Conservation (phyloP, 2,797 vertebrate species). For the Dallia pectoralis region DNA sequence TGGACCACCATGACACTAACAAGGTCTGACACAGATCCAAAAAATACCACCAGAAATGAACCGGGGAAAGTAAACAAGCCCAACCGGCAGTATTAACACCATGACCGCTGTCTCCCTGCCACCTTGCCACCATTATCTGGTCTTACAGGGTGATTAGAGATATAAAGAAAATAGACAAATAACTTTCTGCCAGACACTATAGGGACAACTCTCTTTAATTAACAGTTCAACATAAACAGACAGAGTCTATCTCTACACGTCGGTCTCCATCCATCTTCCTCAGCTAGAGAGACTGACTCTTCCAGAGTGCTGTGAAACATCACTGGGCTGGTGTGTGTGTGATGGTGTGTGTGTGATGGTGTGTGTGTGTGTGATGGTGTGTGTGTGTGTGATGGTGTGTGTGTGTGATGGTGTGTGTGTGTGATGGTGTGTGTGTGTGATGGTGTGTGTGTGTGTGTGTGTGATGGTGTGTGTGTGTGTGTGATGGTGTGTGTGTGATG, state of each 20-base stretch:
- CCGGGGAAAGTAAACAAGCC: conserved; percentile 61
- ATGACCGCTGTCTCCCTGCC: conserved; percentile 51
- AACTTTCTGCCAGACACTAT: conserved; percentile 48
- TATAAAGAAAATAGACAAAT: conserved; percentile 38
- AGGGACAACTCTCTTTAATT: conserved; percentile 63
- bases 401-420: conserved; percentile 37
- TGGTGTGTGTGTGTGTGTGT: too few relatives aligned
- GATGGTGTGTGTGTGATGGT: conserved; percentile 37
- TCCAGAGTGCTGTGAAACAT: conserved; percentile 33
- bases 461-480: too few relatives aligned
- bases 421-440: conserved; percentile 36
- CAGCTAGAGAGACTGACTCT: conserved; percentile 31
- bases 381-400: conserved; percentile 36
- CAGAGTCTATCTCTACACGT: not conserved
- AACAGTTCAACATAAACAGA: conserved; percentile 42
- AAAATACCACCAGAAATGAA: conserved; percentile 52
- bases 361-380: too few relatives aligned
- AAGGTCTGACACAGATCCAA: conserved; percentile 50
- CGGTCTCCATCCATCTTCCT: conserved; percentile 29
- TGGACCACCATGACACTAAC: conserved; percentile 37
- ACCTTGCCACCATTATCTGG: conserved; percentile 70
- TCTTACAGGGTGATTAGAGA: conserved; percentile 65
- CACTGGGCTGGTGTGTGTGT: conserved; percentile 33
- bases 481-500: too few relatives aligned
- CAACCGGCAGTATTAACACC: conserved; percentile 66